A percentile compares a stretch with the other conserved stretches of the same genome.
These are phyloP conservation scores for Rattus rattus DNA, from an alignment of 2,113 vertebrate species.

Conservation along the genomic window DNA sequence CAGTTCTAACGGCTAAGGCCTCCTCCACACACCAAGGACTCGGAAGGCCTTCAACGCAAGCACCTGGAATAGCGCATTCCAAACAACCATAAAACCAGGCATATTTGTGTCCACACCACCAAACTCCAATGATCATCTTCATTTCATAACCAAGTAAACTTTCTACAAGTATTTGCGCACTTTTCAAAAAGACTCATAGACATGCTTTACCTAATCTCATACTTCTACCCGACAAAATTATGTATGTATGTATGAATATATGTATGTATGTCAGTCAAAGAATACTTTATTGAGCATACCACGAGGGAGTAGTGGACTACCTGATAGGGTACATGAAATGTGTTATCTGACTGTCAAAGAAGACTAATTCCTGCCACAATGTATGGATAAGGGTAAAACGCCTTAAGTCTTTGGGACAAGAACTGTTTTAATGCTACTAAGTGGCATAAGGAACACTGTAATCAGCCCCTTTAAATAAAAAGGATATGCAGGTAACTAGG, in stretches of 20 bases:
- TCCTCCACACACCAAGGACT: background rate
- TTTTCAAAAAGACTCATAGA: background rate
- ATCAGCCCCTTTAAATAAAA: background rate
- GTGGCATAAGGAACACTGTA: background rate
- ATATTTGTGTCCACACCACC: background rate
- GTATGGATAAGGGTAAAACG: background rate
- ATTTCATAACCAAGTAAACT: background rate
- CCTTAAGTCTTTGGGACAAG: background rate
- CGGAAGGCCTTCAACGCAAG: background rate
- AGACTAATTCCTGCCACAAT: background rate
- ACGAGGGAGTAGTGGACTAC: background rate
- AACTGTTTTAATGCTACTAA: constrained; percentile 16
- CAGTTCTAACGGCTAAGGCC: background rate
- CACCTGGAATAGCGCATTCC: background rate
- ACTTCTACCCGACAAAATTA: background rate
- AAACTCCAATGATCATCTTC: background rate
- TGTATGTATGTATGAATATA: background rate
- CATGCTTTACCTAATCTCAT: background rate
- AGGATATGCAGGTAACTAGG: background rate
- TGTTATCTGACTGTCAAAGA: background rate
- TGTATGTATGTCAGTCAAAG: background rate
- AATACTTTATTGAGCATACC: background rate
- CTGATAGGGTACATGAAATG: background rate
- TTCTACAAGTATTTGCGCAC: background rate
- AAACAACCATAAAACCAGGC: background rate